A percentile compares a stretch with the other conserved stretches of the same genome.
Evolutionary conservation across 1,140 invertebrate species (phyloP).

Genomic region (Drosophila willistoni): DNA sequence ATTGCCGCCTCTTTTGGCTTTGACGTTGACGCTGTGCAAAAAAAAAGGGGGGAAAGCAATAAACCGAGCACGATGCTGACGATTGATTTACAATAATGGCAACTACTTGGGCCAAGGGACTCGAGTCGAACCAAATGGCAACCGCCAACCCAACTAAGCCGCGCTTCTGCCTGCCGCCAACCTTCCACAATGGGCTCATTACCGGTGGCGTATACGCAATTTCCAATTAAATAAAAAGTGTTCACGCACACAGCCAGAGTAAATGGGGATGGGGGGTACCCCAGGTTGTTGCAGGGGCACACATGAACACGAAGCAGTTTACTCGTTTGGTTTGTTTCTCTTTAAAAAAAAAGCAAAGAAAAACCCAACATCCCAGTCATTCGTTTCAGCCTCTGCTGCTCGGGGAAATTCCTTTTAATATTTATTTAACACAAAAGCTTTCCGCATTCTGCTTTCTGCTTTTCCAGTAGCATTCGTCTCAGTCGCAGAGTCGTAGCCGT

Average conservation of each 20-base stretch:
- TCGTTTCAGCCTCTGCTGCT: slow-evolving; percentile 30
- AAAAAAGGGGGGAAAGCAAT: slow-evolving; percentile 39
- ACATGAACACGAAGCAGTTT: slow-evolving; percentile 54
- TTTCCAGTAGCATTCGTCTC: slow-evolving; percentile 4
- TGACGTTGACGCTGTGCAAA: slow-evolving; percentile 42
- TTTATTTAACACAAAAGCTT: slow-evolving; percentile 81
- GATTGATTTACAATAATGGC: slow-evolving; percentile 80
- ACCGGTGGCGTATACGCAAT: slow-evolving; percentile 72
- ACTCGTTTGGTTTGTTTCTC: slow-evolving; percentile 52
- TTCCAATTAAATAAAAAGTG: slow-evolving; percentile 78
- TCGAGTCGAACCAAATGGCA: slow-evolving; percentile 20
- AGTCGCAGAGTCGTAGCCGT: slow-evolving; percentile 24
- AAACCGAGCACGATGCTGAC: slow-evolving; percentile 43
- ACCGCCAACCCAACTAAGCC: slow-evolving; percentile 22
- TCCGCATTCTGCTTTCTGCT: slow-evolving; percentile 72
- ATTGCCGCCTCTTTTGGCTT: slow-evolving; percentile 41
- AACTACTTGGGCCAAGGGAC: slow-evolving; percentile 45
- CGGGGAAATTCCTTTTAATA: slow-evolving; percentile 78
- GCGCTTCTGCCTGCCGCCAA: slow-evolving; percentile 32
- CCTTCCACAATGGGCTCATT: slow-evolving; percentile 68
- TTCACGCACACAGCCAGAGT: slow-evolving; percentile 13
- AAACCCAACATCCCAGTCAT: slow-evolving; percentile 61
- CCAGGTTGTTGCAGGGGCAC: slow-evolving; percentile 6
- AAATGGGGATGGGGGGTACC: slow-evolving; percentile 8
- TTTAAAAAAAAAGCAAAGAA: not conserved